Evolutionary conservation across 2,113 vertebrate species (phyloP), one percentile per base, ranked within the genome.

Genomic region (Aphelocoma coerulescens): DNA sequence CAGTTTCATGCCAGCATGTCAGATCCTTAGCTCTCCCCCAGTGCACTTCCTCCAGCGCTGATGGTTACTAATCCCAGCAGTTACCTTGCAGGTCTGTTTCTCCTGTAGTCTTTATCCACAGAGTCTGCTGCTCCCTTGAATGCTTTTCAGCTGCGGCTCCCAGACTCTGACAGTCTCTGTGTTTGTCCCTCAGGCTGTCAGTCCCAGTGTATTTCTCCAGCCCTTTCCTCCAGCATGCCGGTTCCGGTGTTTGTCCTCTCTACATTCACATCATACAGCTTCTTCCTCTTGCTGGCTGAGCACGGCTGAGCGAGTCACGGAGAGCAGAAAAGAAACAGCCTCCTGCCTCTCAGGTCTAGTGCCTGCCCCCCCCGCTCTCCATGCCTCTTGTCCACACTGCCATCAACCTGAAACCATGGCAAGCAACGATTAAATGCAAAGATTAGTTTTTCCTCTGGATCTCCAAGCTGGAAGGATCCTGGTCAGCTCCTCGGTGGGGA

Each of bases 191-290:
- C 46, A 30, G 69, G 61, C 80, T 89, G 68, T 92, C 73, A 72
- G 24, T 72, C 52, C 44, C 41, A 3, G 44, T 13, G 35, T 48
- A 7, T 65, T 86, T 75, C 94, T 68, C 44, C 84, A 89, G 89
- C 83, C 91, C 66, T 72, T 96, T 95, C 95, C 91, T 95, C 65
- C 89, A 37, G 65, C 1, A 3, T 2, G 1, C 86, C 0, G 1
- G 87, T 94, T 96, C 94, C 84, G 57, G 93, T 66, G 77, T 96
- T 97, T 96, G 93, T 97, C 39, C 89, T 91, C 35, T 19, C 80
- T 27, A 1, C 30, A 1, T 28, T 84, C 49, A 12, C 69, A 48
- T 16, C 11, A 0, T 3, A 11, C 8, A 0, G 65, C 91, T 82
- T 19, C 89, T 52, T 97, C 94, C 93, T 88, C 88, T 74, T 7